Evolutionary conservation across 2,888 invertebrate species (phyloP), one percentile per base, ranked within the genome.

Genomic region (Brachyptera risi): DNA sequence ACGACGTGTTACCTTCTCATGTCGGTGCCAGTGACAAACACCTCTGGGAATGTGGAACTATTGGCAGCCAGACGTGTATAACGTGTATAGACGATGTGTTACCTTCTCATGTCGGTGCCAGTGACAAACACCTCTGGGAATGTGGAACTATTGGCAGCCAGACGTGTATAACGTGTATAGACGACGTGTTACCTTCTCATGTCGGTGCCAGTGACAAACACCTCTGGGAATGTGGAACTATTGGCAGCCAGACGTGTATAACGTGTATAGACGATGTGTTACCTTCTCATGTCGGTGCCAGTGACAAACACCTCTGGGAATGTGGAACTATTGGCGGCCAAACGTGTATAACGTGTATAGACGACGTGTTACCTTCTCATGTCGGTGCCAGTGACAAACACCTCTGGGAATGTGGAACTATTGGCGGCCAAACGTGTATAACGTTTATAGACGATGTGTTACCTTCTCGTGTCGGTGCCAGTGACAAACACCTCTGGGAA

Each of bases 21-120:
- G 57, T 60, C 44, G 26, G 57, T 44, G 56, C 90, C 90, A 68
- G 92, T 81, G 2, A 88, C 82, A 74, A 96, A 98, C 3, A 97
- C 92, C 76, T 98, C 96, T 0, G 95, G 94, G 75, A 96, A 95
- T 0, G 96, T 96, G 38, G 96, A 92, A 4, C 92, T 91, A 74
- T 94, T 94, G 13, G 98, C 96, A 0, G 97, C 96, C 83, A 97
- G n/a, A n/a, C n/a, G n/a, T n/a, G n/a, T n/a, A n/a, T n/a, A n/a
- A n/a, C n/a, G n/a, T n/a, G n/a, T n/a, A 11, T 35, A n/a, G n/a
- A n/a, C n/a, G n/a, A n/a, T n/a, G n/a, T 4, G n/a, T 7, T 23
- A 54, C 87, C 68, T 67, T 47, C 60, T n/a, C 27, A 42, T 23
- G 57, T 60, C 44, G 26, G 57, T 44, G 56, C 90, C 90, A 68